These are phyloP conservation scores for Agyllia agylla DNA, from an alignment of 2,888 invertebrate species.

Conservation along the genomic window DNA sequence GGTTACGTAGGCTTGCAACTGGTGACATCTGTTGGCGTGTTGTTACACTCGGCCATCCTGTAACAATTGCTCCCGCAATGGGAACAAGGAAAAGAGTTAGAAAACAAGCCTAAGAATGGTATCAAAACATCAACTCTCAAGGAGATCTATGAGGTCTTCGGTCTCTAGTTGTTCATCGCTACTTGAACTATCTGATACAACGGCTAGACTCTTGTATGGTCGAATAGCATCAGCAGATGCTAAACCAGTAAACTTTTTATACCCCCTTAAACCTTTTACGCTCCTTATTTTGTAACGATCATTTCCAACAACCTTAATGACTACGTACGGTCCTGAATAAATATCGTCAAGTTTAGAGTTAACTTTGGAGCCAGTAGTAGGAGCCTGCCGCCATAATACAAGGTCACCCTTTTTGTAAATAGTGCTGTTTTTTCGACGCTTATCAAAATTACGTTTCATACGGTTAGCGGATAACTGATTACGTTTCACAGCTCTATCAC, in stretches of 20 bases:
- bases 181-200: conserved; percentile 12
- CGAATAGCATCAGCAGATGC: conserved; percentile 51
- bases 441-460: conserved; percentile 71
- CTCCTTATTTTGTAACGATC: conserved; percentile 26
- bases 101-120: no score
- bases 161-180: conserved; percentile 41
- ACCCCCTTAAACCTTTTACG: conserved; percentile 8
- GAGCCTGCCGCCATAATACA: conserved; percentile 69
- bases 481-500: conserved; percentile 1
- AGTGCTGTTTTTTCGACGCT: conserved; percentile 41
- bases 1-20: no score
- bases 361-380: conserved; percentile 53
- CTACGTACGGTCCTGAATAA: conserved; percentile 76
- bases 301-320: conserved; percentile 74
- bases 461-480: conserved; percentile 3
- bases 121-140: conserved; percentile 18
- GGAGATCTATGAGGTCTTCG: conserved; percentile 41
- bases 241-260: conserved; percentile 62
- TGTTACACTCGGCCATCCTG: conserved; percentile 48
- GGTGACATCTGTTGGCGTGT: no score
- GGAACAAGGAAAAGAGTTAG: neutral
- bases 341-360: conserved; percentile 73
- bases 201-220: conserved; percentile 39
- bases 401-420: conserved; percentile 71
- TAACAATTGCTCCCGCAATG: conserved; percentile 33